Evolutionary conservation across 2,888 invertebrate species (phyloP), one percentile per base, ranked within the genome.

Genomic region (Drosophila melanosoma): DNA sequence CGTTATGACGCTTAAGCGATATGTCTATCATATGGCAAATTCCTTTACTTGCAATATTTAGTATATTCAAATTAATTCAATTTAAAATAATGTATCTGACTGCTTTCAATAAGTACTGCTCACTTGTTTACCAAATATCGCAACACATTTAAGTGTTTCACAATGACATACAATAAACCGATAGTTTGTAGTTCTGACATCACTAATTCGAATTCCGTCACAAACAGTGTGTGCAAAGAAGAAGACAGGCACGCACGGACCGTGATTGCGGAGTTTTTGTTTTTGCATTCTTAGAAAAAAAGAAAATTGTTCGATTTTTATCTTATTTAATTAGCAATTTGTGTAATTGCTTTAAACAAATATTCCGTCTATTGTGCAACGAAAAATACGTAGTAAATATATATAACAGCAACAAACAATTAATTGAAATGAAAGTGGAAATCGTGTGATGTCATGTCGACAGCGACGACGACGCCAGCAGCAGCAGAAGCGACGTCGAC

Each of bases 211-310:
- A 74, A 83, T 83, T 83, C 83, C 83, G 87, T 86, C 83, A 83
- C 83, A 83, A 82, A 85, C 83, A 79, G 77, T 78, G 80, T 68
- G 68, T 68, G 68, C 68, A 68, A 68, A 68, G 68, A 68, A 68
- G 68, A 68, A 68, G 68, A 70, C 49, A 56, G 60, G 68, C 63
- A 64, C 72, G 65, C 78, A 71, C 81, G 80, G 80, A 80, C 80
- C 79, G 89, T 88, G 86, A 79, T 81, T 83, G 87, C 88, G 83
- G 84, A 83, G 75, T 83, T 67, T 82, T 83, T 80, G 69, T 79
- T 88, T 88, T 84, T 88, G 83, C 81, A 81, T 79, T 83, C 83
- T 77, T 76, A 66, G 49, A 76, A 75, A 77, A 69, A 60, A 49
- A 49, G 33, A 68, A 67, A 54, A 52, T 62, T 83, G 67, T 74